These are phyloP conservation scores for Channallabes apus DNA, from an alignment of 2,797 vertebrate species.

Conservation along the genomic window DNA sequence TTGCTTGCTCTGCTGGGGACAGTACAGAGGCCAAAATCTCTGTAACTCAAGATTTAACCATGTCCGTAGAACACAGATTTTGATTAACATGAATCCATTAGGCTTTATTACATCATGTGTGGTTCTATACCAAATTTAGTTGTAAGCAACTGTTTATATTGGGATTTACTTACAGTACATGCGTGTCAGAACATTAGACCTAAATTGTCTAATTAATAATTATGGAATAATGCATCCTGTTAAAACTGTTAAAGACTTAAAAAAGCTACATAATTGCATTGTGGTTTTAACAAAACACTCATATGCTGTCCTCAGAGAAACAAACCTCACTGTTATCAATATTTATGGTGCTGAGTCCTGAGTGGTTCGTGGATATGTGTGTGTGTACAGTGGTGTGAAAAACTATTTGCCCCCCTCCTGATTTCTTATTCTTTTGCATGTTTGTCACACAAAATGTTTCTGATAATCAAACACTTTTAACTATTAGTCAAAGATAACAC, in stretches of 20 bases:
- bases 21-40: constrained; percentile 24
- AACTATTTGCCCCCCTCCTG: no score
- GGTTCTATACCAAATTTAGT: not conserved
- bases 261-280: not conserved
- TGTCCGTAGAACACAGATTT: not conserved
- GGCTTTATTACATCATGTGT: not conserved
- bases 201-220: not conserved
- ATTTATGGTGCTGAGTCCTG: not conserved
- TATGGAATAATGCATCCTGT: not conserved
- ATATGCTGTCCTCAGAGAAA: constrained; percentile 8
- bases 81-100: not conserved
- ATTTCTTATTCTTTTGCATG: no score
- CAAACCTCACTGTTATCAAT: not conserved
- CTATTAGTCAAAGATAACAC: no score
- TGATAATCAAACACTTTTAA: no score
- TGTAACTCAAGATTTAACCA: constrained; percentile 5
- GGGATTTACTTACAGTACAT: not conserved
- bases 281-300: not conserved
- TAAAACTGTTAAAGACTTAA: not conserved
- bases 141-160: not conserved
- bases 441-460: no score
- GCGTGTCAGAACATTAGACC: not conserved
- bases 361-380: not conserved
- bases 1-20: constrained; percentile 17
- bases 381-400: no score